Base-by-base conservation (phyloP, 2,888 invertebrate genomes). In the Rotaria socialis region DNA sequence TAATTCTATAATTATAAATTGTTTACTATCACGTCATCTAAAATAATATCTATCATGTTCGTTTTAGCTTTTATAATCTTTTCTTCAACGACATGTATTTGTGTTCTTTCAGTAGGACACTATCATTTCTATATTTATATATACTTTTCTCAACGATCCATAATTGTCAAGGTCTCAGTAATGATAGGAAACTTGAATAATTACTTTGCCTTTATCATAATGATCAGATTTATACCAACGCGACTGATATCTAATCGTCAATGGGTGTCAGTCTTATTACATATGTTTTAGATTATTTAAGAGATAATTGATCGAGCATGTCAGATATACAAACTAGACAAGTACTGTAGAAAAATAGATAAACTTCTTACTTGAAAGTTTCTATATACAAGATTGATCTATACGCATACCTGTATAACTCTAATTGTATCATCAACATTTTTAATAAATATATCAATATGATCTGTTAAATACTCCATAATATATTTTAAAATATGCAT, bases 381-480 rank as follows among this genome's bases (percentile, higher is more conserved):
- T 47, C 47, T 47, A 11, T 35, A 35, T 35, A 35, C 35, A 35
- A 35, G 11, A 47, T 11, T 0, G 8, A 47, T 10, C 7, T 47
- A 7, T 52, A 52, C 4, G 0, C 52, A 52, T 67, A 80, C 80
- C 80, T 80, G 80, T 24, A 80, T 43, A 24, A 80, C 80, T 24
- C 24, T 7, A 47, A 80, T 47, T 2, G n/a, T 80, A 80, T 80
- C 80, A 80, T 80, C 80, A 47, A 80, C 47, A 80, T 80, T 80
- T 80, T 80, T 80, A 22, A 47, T 47, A 8, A 80, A 80, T 47
- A 80, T 47, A 80, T 80, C 80, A 22, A 80, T 80, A 47, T 80
- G 43, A 47, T 80, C 47, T 24, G 43, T n/a, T 47, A 80, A 14
- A 47, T 80, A 80, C 47, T 80, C 80, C 43, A 80, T 14, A 80